These are phyloP conservation scores for Trichacis sp. DNA, from an alignment of 2,888 invertebrate genomes.

Conservation along the genomic window DNA sequence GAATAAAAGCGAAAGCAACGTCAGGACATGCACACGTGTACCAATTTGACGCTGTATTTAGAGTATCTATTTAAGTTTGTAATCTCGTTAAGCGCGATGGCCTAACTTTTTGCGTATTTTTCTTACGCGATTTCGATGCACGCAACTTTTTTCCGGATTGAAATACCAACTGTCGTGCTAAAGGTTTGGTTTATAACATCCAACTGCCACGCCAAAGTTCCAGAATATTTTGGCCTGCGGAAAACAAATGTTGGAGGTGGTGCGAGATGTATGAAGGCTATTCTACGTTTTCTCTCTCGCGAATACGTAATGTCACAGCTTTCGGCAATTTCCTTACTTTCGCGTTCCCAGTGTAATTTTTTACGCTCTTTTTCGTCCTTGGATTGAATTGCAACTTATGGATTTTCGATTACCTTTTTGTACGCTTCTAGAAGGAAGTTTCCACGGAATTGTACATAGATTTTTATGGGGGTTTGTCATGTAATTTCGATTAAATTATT, in stretches of 20 bases:
- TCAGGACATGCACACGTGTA: too few relatives aligned
- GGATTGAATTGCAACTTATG: too few relatives aligned
- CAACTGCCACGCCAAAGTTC: slow-evolving; percentile 10
- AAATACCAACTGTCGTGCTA: slow-evolving; percentile 22
- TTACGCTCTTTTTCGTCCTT: too few relatives aligned
- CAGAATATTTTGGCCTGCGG: not conserved
- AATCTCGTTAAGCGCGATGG: slow-evolving; percentile 59
- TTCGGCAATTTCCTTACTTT: not conserved
- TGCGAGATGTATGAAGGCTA: not conserved
- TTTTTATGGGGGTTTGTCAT: too few relatives aligned
- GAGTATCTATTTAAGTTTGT: slow-evolving; percentile 43
- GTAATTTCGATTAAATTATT: too few relatives aligned
- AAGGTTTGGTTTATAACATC: slow-evolving; percentile 13
- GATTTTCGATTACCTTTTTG: too few relatives aligned
- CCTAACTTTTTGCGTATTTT: slow-evolving; percentile 52
- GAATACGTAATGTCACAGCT: not conserved
- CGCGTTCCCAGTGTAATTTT: too few relatives aligned
- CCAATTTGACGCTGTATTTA: slow-evolving; percentile 43
- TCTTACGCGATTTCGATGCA: slow-evolving; percentile 50
- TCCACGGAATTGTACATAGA: too few relatives aligned
- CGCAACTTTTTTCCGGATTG: slow-evolving; percentile 21
- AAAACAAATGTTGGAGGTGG: not conserved
- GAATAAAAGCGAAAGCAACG: slow-evolving; percentile 29
- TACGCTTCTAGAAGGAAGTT: too few relatives aligned
- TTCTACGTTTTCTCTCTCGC: not conserved